These are phyloP conservation scores for Aproaerema taeniolella DNA, from an alignment of 2,888 invertebrate species.

Conservation along the genomic window DNA sequence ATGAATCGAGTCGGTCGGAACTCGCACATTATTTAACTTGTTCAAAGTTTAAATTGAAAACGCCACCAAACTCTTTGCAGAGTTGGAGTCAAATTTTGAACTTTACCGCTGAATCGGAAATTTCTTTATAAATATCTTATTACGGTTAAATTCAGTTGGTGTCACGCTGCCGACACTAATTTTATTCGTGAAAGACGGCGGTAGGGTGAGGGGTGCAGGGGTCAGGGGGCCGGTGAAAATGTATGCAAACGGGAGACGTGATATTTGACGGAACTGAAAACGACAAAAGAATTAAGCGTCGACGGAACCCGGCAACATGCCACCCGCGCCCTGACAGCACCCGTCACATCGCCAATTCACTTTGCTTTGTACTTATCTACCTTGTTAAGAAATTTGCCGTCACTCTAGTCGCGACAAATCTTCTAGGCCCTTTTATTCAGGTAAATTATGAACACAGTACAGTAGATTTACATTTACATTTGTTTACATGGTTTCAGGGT, in stretches of 20 bases:
- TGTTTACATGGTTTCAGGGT: too few relatives aligned
- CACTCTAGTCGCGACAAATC: slow-evolving; percentile 42
- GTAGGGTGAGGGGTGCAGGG: slow-evolving; percentile 35
- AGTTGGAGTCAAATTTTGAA: slow-evolving; percentile 74
- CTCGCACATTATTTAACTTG: slow-evolving; percentile 77
- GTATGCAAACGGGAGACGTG: slow-evolving; percentile 72
- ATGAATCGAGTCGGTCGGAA: slow-evolving; percentile 71
- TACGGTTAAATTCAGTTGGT: slow-evolving; percentile 76
- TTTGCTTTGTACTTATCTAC: slow-evolving; percentile 48
- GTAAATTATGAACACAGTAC: too few relatives aligned
- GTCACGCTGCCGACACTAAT: slow-evolving; percentile 77
- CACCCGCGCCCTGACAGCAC: slow-evolving; percentile 27
- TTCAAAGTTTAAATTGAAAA: slow-evolving; percentile 77
- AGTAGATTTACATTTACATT: too few relatives aligned
- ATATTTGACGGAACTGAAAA: slow-evolving; percentile 73
- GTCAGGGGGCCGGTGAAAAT: slow-evolving; percentile 52
- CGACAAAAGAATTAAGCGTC: slow-evolving; percentile 68
- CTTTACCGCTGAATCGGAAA: slow-evolving; percentile 76
- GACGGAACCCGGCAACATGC: slow-evolving; percentile 27
- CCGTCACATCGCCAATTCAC: slow-evolving; percentile 51
- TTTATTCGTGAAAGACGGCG: slow-evolving; percentile 72
- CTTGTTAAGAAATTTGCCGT: slow-evolving; percentile 58
- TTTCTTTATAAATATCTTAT: slow-evolving; percentile 78
- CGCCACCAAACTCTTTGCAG: slow-evolving; percentile 72
- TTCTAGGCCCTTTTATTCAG: too few relatives aligned